Base-by-base conservation (phyloP, 2,888 invertebrate genomes). In the Acrobasis suavella region DNA sequence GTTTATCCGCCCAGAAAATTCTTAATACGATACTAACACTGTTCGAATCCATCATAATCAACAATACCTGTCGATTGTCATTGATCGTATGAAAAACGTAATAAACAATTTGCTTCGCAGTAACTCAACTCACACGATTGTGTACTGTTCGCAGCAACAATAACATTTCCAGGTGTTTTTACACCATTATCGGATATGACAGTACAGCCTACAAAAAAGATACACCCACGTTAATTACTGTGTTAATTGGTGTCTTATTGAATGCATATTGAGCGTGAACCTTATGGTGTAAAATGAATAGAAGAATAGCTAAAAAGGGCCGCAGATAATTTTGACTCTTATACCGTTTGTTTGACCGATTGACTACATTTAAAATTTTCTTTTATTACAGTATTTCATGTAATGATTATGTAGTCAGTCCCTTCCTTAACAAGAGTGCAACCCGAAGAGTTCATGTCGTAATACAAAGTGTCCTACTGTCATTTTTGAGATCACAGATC, bases 231-330 rank as follows among this genome's bases (percentile, higher is more conserved):
- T 55, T 62, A 62, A 62, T 62, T 55, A 50, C 37, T 6, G 22
- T 55, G 9, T 37, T 62, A 62, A 62, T 62, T 62, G 62, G 50
- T 55, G 50, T 55, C 62, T 39, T 62, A 62, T 73, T 71, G 67
- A 73, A 72, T 73, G 68, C 60, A 66, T 58, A 12, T 56, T 22
- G 50, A 59, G 15, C 50, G 58, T 50, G 16, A 49, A 39, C 17
- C 6, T 42, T 50, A 50, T 37, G 55, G 37, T 50, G 16, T 1
- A 0, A 14, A 42, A 55, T 38, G 62, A 54, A 6, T n/a, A 46
- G n/a, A 46, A 14, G 46, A 1, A 46, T 46, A 46, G n/a, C 5
- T 5, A 22, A 22, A 22, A 22, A 22, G 1, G 32, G 32, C 32
- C 7, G 32, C 1, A 5, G 32, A 32, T 32, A 8, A 32, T 7